Evolutionary conservation across 2,888 invertebrate species (phyloP).

Genomic region (Alentia gelatinosa): DNA sequence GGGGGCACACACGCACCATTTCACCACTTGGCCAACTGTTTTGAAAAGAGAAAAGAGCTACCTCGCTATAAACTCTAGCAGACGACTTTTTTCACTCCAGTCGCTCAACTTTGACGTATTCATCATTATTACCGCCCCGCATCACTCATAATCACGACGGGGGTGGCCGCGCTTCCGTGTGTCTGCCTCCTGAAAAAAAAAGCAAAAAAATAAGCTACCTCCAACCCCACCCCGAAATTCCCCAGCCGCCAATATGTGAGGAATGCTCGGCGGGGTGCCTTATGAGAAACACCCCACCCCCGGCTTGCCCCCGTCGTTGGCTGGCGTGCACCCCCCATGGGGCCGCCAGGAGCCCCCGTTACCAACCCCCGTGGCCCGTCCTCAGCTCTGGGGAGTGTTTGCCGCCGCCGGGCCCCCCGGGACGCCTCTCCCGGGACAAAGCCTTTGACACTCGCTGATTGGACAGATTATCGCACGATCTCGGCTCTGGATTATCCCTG

Average conservation of each 20-base stretch:
- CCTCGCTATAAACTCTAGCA: not conserved
- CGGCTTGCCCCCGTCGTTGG: not conserved
- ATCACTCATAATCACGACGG: conserved; percentile 35
- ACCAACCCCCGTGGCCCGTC: not conserved
- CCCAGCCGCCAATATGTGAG: conserved; percentile 35
- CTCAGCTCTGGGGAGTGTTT: conserved; percentile 45
- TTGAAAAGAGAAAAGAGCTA: too few relatives aligned
- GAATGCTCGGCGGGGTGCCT: conserved; percentile 11
- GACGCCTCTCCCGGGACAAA: not conserved
- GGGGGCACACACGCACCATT: not conserved
- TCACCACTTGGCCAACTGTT: not conserved
- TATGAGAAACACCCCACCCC: conserved; percentile 2
- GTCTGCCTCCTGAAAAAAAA: not conserved
- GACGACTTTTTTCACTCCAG: not conserved
- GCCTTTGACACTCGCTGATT: conserved; percentile 51
- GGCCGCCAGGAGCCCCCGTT: not conserved
- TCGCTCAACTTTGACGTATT: not conserved
- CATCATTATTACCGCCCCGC: not conserved
- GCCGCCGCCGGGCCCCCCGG: not conserved
- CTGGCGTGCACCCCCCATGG: conserved; percentile 9
- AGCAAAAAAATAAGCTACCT: too few relatives aligned
- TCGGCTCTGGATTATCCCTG: not conserved
- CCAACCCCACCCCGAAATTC: not conserved
- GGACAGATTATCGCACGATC: conserved; percentile 38
- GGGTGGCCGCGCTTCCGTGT: not conserved